Percentiles rank a stretch among this genome's conserved stretches.
Conservation (phyloP, 2,113 vertebrate species). For the Oryzias curvinotus region DNA sequence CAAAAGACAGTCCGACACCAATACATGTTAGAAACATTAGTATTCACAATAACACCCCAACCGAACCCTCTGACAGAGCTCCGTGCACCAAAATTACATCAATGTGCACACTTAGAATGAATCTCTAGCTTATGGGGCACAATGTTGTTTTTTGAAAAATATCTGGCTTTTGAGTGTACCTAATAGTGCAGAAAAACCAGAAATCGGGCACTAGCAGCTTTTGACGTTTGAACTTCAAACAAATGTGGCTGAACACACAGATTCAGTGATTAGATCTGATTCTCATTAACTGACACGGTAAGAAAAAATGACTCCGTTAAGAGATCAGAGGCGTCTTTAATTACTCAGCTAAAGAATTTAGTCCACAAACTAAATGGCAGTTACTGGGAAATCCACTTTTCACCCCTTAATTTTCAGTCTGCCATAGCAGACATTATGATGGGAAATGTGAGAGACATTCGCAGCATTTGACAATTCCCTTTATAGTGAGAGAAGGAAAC, state of each 20-base stretch:
- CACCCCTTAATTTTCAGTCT: slow-evolving; percentile 34
- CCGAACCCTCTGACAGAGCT: too few relatives aligned
- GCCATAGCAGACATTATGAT: slow-evolving; percentile 30
- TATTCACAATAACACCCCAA: too few relatives aligned
- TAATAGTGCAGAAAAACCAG: too few relatives aligned
- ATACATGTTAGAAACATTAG: too few relatives aligned
- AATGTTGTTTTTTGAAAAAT: too few relatives aligned
- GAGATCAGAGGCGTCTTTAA: slow-evolving; percentile 26
- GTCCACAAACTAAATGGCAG: slow-evolving; percentile 23
- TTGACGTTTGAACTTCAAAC: background rate
- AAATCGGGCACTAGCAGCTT: too few relatives aligned
- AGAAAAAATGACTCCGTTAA: slow-evolving; percentile 14
- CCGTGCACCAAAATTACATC: too few relatives aligned
- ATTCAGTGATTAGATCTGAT: slow-evolving; percentile 22
- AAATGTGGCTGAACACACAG: background rate
- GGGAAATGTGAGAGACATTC: slow-evolving; percentile 45
- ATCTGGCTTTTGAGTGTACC: too few relatives aligned
- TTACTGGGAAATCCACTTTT: slow-evolving; percentile 20
- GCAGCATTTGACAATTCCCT: slow-evolving; percentile 55
- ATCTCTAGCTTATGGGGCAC: too few relatives aligned
- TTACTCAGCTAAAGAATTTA: slow-evolving; percentile 9
- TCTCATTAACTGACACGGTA: slow-evolving; percentile 13
- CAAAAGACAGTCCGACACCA: too few relatives aligned
- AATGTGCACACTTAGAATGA: too few relatives aligned
- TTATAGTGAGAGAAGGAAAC: slow-evolving; percentile 45